phyloP scores from a whole-genome alignment of 2,888 invertebrate species.

The Elgonia sp. region DNA sequence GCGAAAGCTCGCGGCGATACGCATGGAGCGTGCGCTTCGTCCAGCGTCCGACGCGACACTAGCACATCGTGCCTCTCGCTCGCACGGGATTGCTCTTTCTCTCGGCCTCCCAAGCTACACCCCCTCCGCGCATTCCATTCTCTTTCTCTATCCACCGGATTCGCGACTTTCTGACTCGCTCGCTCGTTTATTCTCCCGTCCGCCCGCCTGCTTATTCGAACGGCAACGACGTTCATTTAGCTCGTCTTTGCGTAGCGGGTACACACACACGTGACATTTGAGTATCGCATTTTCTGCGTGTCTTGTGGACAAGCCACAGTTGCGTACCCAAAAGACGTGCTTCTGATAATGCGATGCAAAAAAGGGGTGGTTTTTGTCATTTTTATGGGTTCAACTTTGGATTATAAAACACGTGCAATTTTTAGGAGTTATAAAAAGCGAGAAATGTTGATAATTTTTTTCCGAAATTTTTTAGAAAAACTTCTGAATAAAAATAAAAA shows the following conservation, averaged over 20 bases:
- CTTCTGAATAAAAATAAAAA: too few species aligned
- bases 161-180: conserved; percentile 79
- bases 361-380: too few species aligned
- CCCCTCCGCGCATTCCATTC: conserved; percentile 73
- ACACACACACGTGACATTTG: conserved; percentile 57
- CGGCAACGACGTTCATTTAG: conserved; percentile 62
- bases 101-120: conserved; percentile 72
- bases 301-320: neutral
- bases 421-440: too few species aligned
- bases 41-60: conserved; percentile 86
- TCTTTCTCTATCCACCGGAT: conserved; percentile 70
- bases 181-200: conserved; percentile 67
- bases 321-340: too few species aligned
- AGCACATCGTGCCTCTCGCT: conserved; percentile 82
- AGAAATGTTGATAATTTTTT: too few species aligned
- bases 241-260: conserved; percentile 48
- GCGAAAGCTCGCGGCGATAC: conserved; percentile 83
- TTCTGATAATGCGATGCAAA: too few species aligned
- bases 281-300: conserved; percentile 60
- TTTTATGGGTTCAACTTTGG: too few species aligned
- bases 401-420: too few species aligned
- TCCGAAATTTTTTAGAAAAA: too few species aligned
- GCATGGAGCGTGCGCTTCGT: conserved; percentile 86
- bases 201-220: conserved; percentile 58
- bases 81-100: conserved; percentile 75